phyloP scores from a whole-genome alignment of 2,797 vertebrate species.

The Sphenopsis melanotis region DNA sequence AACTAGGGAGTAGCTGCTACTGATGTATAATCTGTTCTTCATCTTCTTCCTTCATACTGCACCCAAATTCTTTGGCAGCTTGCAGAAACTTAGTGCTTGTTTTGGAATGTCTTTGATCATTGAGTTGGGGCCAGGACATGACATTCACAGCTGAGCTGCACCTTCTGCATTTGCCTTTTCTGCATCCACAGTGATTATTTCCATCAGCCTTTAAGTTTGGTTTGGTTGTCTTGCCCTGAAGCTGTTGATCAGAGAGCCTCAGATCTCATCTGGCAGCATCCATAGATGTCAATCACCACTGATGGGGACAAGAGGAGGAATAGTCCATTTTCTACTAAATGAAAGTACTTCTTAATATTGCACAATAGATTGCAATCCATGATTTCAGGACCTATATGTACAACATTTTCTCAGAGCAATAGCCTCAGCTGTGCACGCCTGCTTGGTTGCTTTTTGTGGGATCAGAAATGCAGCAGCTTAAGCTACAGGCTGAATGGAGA shows the following conservation, averaged over 20 bases:
- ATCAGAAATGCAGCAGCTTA: background rate
- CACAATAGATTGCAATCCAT: background rate
- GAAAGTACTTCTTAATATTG: background rate
- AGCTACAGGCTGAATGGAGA: background rate
- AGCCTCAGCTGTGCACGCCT: background rate
- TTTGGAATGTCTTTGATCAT: slow-evolving; percentile 56
- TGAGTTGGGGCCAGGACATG: slow-evolving; percentile 25
- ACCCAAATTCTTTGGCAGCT: slow-evolving; percentile 73
- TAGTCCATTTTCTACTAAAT: background rate
- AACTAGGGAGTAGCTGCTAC: slow-evolving; percentile 53
- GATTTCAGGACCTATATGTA: background rate
- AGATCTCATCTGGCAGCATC: background rate
- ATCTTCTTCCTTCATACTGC: slow-evolving; percentile 62
- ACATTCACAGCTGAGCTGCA: slow-evolving; percentile 20
- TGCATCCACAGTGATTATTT: background rate
- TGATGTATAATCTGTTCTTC: slow-evolving; percentile 52
- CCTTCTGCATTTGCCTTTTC: slow-evolving; percentile 22
- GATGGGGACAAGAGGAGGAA: background rate
- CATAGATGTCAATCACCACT: background rate
- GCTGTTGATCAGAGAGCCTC: background rate
- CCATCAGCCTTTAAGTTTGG: background rate
- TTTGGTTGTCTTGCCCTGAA: background rate
- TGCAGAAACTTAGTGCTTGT: slow-evolving; percentile 58
- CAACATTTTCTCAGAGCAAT: background rate
- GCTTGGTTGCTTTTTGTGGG: background rate